phyloP scores from a whole-genome alignment of 2,797 vertebrate species.

The Lacerta agilis region DNA sequence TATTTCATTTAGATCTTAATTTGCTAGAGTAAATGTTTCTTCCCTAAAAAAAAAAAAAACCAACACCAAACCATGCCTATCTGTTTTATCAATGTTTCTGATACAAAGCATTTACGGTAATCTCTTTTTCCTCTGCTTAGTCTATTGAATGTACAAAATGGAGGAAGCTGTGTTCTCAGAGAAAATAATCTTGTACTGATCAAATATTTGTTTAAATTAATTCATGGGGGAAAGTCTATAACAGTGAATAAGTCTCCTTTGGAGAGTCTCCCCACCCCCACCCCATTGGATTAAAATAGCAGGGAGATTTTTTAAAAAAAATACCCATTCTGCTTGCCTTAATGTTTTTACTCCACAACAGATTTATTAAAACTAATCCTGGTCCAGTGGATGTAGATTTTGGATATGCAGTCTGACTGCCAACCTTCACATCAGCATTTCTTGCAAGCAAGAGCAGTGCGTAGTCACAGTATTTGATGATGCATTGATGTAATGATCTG shows the following conservation, averaged over 20 bases:
- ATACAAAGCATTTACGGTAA: background rate
- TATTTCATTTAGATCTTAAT: background rate
- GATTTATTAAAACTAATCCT: background rate
- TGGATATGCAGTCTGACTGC: background rate
- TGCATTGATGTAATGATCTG: background rate
- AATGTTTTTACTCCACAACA: background rate
- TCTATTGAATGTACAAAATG: conserved; percentile 5
- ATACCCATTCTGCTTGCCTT: background rate
- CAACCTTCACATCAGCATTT: background rate
- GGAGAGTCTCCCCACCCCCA: background rate
- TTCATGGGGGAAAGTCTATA: background rate
- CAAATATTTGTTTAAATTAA: conserved; percentile 14
- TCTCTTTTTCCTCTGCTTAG: conserved; percentile 30
- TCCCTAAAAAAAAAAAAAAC: conserved; percentile 10
- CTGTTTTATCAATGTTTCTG: background rate
- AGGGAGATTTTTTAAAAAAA: background rate
- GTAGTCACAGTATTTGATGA: background rate
- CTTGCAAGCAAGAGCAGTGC: background rate
- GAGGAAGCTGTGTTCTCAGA: background rate
- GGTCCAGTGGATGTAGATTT: background rate
- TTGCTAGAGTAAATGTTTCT: conserved; percentile 28
- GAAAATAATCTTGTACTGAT: background rate
- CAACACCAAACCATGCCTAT: background rate
- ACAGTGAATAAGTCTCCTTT: background rate
- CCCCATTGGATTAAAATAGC: background rate